These are phyloP conservation scores for Ammodytes marinus DNA, from an alignment of 2,113 vertebrate genomes.

Conservation along the genomic window DNA sequence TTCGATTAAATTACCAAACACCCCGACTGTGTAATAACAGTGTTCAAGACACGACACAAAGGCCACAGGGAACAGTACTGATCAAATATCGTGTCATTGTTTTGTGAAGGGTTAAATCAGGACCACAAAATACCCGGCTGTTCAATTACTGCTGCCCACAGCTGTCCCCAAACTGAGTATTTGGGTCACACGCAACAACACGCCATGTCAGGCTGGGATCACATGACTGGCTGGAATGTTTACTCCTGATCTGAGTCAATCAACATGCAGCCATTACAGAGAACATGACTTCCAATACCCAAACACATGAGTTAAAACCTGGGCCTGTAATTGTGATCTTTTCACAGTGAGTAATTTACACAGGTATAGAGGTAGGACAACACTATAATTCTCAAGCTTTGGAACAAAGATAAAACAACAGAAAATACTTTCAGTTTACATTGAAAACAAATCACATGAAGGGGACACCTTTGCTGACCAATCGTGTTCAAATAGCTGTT, in stretches of 20 bases:
- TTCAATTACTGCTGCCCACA: constrained; percentile 30
- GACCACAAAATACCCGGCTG: constrained; percentile 3
- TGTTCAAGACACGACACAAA: background rate
- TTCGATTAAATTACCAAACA: background rate
- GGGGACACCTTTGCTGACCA: background rate
- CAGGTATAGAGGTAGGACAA: background rate
- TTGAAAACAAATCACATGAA: background rate
- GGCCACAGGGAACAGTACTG: background rate
- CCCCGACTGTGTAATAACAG: background rate
- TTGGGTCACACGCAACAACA: constrained; percentile 36
- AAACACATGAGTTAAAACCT: background rate
- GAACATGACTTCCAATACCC: background rate
- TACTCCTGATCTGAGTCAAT: constrained; percentile 7
- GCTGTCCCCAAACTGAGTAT: constrained; percentile 35
- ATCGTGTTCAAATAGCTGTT: background rate
- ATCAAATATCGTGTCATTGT: background rate
- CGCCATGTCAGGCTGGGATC: constrained; percentile 51
- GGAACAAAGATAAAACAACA: background rate
- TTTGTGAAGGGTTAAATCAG: background rate
- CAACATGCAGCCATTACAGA: constrained; percentile 5
- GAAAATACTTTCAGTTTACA: background rate
- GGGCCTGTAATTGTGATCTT: background rate
- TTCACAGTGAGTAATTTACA: background rate
- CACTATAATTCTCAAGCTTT: background rate
- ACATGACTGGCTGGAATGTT: constrained; percentile 36